Conservation (phyloP, 2,888 invertebrate genomes). For the Cerastis rubricosa region DNA sequence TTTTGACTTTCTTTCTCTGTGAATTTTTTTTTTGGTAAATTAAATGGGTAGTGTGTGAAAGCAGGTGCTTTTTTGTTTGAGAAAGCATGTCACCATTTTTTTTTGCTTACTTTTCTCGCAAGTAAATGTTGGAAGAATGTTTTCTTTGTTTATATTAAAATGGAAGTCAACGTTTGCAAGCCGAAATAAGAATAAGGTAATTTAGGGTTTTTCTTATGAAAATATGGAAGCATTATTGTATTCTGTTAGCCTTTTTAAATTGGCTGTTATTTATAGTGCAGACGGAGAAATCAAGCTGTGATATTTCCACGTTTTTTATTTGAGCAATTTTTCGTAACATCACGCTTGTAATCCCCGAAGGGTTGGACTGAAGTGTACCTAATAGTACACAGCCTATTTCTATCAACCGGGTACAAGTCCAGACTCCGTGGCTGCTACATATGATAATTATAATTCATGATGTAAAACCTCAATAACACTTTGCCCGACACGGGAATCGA, state of each 20-base stretch:
- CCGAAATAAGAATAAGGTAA: neutral
- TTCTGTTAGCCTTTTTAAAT: neutral
- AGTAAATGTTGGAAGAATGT: neutral
- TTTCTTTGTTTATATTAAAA: neutral
- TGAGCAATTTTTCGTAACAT: neutral
- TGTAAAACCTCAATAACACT: too few species aligned
- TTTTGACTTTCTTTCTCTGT: slow-evolving; percentile 39
- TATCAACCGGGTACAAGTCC: too few species aligned
- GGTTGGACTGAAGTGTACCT: too few species aligned
- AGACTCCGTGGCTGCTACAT: too few species aligned
- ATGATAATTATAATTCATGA: too few species aligned
- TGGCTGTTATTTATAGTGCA: too few species aligned
- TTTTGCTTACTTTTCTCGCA: neutral
- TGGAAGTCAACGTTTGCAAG: neutral
- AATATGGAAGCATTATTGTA: neutral
- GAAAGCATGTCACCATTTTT: neutral
- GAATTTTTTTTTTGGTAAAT: slow-evolving; percentile 39
- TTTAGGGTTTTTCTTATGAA: neutral
- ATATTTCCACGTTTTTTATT: neutral
- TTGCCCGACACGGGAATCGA: too few species aligned
- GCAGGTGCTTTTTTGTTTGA: slow-evolving; percentile 30
- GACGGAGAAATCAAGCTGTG: neutral
- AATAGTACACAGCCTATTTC: too few species aligned
- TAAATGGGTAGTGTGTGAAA: slow-evolving; percentile 4
- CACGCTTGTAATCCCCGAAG: too few species aligned